Conservation (phyloP, 2,888 invertebrate species). For the Rhimphoctona megacephalus region DNA sequence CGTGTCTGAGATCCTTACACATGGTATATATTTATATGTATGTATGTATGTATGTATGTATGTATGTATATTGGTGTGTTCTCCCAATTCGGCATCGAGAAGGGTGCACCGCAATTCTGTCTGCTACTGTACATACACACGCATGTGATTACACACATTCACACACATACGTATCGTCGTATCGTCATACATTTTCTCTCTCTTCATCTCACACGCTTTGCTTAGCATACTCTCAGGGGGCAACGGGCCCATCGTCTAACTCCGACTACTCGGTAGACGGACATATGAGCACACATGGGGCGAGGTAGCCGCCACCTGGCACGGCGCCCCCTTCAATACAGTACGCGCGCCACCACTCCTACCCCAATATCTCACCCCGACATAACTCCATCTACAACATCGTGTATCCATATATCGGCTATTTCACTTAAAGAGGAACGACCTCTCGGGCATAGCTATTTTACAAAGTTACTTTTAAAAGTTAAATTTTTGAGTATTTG, state of each 20-base stretch:
- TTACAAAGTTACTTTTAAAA: neutral
- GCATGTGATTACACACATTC: neutral
- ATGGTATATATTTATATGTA: no score
- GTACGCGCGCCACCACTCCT: conserved; percentile 56
- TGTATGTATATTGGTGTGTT: conserved; percentile 50
- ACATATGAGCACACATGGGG: conserved; percentile 79
- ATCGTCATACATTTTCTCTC: conserved; percentile 34
- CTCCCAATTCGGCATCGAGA: conserved; percentile 39
- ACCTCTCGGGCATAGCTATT: neutral
- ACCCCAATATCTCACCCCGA: conserved; percentile 48
- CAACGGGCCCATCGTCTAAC: conserved; percentile 54
- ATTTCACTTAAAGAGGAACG: conserved; percentile 9
- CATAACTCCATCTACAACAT: conserved; percentile 62
- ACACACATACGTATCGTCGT: conserved; percentile 33
- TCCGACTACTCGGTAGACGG: conserved; percentile 61
- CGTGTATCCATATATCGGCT: conserved; percentile 39
- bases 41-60: no score
- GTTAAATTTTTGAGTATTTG: neutral
- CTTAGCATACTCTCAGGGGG: conserved; percentile 41
- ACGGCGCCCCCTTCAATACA: conserved; percentile 70
- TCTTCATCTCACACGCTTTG: conserved; percentile 28
- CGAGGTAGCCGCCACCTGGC: conserved; percentile 82
- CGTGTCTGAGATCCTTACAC: conserved; percentile 68
- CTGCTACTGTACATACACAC: conserved; percentile 43
- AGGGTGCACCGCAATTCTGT: conserved; percentile 64